Evolutionary conservation across 2,888 invertebrate genomes (phyloP).

Genomic region (Drosophila helvetica): DNA sequence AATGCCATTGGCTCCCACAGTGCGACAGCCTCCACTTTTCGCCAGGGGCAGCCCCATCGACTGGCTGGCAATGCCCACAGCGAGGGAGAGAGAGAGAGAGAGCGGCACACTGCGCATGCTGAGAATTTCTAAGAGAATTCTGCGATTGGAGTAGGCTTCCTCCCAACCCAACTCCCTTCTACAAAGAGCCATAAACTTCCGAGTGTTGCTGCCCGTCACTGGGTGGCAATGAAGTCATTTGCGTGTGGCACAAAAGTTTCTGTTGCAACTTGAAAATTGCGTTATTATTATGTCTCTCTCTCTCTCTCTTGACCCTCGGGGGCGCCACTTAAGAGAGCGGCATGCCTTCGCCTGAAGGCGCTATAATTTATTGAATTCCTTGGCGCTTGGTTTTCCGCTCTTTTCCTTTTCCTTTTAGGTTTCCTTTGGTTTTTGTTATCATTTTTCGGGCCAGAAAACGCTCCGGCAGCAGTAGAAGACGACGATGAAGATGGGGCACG

Average conservation of each 20-base stretch:
- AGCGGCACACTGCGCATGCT: conserved; percentile 64
- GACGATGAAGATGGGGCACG: conserved; percentile 23
- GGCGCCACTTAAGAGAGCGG: conserved; percentile 55
- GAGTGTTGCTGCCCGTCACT: conserved; percentile 50
- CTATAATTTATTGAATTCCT: conserved; percentile 44
- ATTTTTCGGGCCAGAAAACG: conserved; percentile 30
- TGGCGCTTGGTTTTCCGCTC: conserved; percentile 31
- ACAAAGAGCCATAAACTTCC: conserved; percentile 60
- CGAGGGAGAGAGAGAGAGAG: conserved; percentile 21
- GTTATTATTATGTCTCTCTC: conserved; percentile 56
- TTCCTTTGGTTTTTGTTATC: conserved; percentile 13
- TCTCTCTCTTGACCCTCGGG: conserved; percentile 22
- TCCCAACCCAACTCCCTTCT: not conserved
- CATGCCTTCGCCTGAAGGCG: conserved; percentile 11
- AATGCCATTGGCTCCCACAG: conserved; percentile 44
- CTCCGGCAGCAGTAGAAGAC: conserved; percentile 41
- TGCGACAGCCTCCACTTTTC: conserved; percentile 28
- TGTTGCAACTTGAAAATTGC: conserved; percentile 64
- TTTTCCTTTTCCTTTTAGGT: conserved; percentile 43
- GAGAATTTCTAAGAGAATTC: conserved; percentile 40
- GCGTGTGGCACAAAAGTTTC: conserved; percentile 38
- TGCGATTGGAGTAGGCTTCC: not conserved
- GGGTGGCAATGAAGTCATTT: conserved; percentile 63
- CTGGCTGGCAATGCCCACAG: conserved; percentile 8
- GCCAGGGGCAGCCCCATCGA: conserved; percentile 6